Evolutionary conservation across 1,140 invertebrate genomes (phyloP).

Genomic region (Lutraria rhynchaena): DNA sequence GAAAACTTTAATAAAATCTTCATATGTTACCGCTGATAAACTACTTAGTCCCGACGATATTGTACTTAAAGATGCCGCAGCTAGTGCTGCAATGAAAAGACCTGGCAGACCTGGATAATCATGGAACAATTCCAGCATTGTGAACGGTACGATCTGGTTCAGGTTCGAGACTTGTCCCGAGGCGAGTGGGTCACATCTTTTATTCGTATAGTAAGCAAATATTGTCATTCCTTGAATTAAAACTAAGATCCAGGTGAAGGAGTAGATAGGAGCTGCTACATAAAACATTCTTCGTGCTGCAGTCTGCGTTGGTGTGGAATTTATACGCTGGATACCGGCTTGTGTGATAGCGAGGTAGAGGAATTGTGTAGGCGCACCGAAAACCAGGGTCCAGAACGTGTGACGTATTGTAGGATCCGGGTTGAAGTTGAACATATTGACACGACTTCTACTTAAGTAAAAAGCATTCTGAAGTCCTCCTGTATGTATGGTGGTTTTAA

Average conservation of each 20-base stretch:
- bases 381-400: conserved; percentile 47
- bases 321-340: conserved; percentile 44
- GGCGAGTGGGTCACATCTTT: conserved; percentile 39
- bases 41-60: conserved; percentile 46
- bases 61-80: conserved; percentile 37
- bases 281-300: conserved; percentile 31
- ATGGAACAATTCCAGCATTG: conserved; percentile 42
- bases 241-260: conserved; percentile 16
- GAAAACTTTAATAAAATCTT: conserved; percentile 40
- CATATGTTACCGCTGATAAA: conserved; percentile 28
- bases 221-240: conserved; percentile 32
- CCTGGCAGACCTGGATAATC: conserved; percentile 36
- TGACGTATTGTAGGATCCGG: conserved; percentile 44
- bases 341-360: conserved; percentile 38
- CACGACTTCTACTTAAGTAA: conserved; percentile 1
- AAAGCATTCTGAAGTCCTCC: not conserved
- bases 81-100: conserved; percentile 36
- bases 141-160: conserved; percentile 44
- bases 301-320: conserved; percentile 11
- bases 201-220: conserved; percentile 35
- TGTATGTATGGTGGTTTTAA: conserved; percentile 22
- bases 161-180: conserved; percentile 25
- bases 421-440: conserved; percentile 50
- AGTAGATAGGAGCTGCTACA: conserved; percentile 36
- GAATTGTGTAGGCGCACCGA: conserved; percentile 40